phyloP scores from a whole-genome alignment of 2,888 invertebrate genomes.

The Gymnosoma rotundatum region DNA sequence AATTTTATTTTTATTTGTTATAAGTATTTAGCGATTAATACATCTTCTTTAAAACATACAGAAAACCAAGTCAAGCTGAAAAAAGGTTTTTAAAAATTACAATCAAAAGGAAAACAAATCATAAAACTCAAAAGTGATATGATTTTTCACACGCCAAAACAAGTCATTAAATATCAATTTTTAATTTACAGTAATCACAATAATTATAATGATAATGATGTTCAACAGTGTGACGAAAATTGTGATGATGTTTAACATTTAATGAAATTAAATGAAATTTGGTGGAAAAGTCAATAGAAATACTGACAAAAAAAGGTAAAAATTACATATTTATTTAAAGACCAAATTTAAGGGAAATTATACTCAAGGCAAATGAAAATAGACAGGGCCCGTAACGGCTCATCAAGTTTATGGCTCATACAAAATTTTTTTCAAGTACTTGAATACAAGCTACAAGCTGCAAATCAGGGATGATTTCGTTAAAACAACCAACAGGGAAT shows the following conservation, averaged over 20 bases:
- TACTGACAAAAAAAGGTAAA: neutral
- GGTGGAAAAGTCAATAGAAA: conserved; percentile 56
- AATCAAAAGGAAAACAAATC: neutral
- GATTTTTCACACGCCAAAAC: conserved; percentile 46
- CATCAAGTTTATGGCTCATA: conserved; percentile 34
- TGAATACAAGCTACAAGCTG: neutral
- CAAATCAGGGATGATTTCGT: conserved; percentile 39
- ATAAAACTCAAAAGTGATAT: neutral
- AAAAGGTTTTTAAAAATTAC: neutral
- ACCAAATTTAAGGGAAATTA: conserved; percentile 38
- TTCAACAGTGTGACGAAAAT: conserved; percentile 10
- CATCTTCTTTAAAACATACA: neutral
- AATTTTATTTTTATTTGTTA: neutral
- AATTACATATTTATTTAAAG: neutral
- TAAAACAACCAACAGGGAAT: conserved; percentile 21
- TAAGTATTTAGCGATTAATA: neutral
- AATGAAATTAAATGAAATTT: conserved; percentile 58
- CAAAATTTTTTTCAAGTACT: neutral
- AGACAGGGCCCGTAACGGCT: conserved; percentile 18
- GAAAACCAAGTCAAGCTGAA: conserved; percentile 29
- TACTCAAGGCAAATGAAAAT: neutral
- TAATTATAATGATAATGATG: conserved; percentile 25
- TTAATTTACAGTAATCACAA: conserved; percentile 18
- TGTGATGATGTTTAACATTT: conserved; percentile 29
- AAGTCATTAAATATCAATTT: conserved; percentile 51